Evolutionary conservation across 2,888 invertebrate species (phyloP).

Genomic region (Standfussiana lucernea): DNA sequence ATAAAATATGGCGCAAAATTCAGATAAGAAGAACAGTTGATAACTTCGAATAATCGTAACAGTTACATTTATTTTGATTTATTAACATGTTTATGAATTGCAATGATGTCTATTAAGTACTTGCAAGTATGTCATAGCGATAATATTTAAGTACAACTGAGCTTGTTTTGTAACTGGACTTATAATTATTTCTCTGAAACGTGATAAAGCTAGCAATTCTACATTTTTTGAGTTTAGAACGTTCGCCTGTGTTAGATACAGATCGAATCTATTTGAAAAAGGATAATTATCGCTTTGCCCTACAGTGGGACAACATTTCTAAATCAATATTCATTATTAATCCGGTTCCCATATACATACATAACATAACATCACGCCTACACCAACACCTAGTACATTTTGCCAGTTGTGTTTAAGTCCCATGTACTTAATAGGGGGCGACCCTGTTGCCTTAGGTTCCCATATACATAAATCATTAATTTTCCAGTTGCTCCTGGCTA

Average conservation of each 20-base stretch:
- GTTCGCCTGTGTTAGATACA: background rate
- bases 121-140: constrained; percentile 3
- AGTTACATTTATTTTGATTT: constrained; percentile 1
- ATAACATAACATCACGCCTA: background rate
- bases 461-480: background rate
- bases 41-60: background rate
- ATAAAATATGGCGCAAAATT: background rate
- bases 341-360: background rate
- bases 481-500: constrained; percentile 83
- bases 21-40: background rate
- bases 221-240: background rate
- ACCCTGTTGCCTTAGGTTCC: background rate
- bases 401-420: background rate
- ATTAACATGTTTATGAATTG: background rate
- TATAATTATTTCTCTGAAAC: background rate
- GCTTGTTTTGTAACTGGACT: background rate
- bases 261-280: background rate
- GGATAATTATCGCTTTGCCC: background rate
- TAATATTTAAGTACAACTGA: background rate
- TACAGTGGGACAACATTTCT: background rate
- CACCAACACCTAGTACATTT: background rate
- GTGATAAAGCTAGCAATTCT: background rate
- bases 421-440: background rate
- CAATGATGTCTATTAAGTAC: background rate
- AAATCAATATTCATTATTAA: background rate